phyloP scores from a whole-genome alignment of 2,797 vertebrate genomes.

The Sphaeramia orbicularis region DNA sequence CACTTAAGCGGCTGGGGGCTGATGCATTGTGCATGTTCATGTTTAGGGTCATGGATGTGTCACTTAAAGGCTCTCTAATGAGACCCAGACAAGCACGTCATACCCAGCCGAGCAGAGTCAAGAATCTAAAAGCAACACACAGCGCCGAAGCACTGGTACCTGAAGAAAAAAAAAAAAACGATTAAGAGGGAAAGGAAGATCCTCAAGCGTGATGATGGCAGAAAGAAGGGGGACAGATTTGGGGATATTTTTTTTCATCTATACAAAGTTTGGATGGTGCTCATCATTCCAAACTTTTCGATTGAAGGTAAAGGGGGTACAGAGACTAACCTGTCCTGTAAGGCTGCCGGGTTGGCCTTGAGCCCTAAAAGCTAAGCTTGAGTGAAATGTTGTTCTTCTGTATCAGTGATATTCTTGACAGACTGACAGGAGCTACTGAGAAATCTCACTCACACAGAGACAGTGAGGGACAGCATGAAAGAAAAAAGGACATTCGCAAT shows the following conservation, averaged over 20 bases:
- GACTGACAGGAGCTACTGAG: constrained; percentile 48
- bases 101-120: constrained; percentile 35
- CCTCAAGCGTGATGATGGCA: constrained; percentile 7
- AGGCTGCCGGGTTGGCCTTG: constrained; percentile 42
- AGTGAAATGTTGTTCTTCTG: constrained; percentile 47
- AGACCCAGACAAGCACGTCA: constrained; percentile 66
- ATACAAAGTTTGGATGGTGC: constrained; percentile 13
- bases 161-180: constrained; percentile 14
- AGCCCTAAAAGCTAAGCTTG: constrained; percentile 42
- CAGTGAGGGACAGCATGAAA: constrained; percentile 35
- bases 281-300: constrained; percentile 21
- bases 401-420: constrained; percentile 48
- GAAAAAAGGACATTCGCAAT: constrained; percentile 14
- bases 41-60: constrained; percentile 74
- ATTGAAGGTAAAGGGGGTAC: constrained; percentile 15
- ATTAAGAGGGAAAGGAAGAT: no score
- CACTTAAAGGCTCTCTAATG: constrained; percentile 75
- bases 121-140: constrained; percentile 48
- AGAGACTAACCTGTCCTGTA: constrained; percentile 25
- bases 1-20: constrained; percentile 62
- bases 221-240: not conserved
- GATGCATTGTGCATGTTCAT: constrained; percentile 68
- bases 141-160: constrained; percentile 23
- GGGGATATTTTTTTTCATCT: not conserved
- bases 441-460: constrained; percentile 40